A percentile compares a stretch with the other conserved stretches of the same genome.
These are phyloP conservation scores for Rattus norvegicus DNA, from an alignment of 2,113 vertebrate species.

Conservation along the genomic window GRCr8 NC_086024.1:56285001-56285500, in stretches of 20 bases:
- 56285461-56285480: neutral
- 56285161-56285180: neutral
- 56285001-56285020: neutral
- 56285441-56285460: neutral
- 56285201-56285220: neutral
- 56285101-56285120: neutral
- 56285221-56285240: too few species aligned
- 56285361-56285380: neutral
- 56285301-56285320: neutral
- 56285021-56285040: neutral
- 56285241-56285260: neutral
- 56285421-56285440: neutral
- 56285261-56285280: neutral
- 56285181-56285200: neutral
- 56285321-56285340: neutral
- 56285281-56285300: neutral
- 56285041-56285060: neutral
- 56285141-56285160: neutral
- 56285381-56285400: neutral
- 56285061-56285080: neutral
- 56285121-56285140: neutral
- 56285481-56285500: neutral
- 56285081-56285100: constrained; percentile 2
- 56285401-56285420: neutral
- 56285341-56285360: neutral